Conservation (phyloP, 2,888 invertebrate genomes). For the Matsumyia berberina region DNA sequence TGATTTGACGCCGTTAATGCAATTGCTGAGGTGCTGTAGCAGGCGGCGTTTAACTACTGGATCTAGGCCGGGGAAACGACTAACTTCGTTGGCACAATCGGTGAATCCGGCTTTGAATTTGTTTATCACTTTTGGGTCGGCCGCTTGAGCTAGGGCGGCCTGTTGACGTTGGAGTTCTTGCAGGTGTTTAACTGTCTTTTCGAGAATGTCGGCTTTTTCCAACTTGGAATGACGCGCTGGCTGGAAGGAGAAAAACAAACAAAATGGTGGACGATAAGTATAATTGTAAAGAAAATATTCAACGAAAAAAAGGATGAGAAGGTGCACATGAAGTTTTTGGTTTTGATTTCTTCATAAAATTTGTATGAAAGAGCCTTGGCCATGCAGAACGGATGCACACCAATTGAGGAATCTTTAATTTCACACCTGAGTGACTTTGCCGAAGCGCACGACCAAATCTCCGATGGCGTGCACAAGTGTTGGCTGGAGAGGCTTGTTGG, state of each 20-base stretch:
- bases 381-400: no score
- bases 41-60: slow-evolving; percentile 89
- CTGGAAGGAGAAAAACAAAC: slow-evolving; percentile 85
- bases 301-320: no score
- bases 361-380: no score
- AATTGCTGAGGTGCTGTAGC: slow-evolving; percentile 90
- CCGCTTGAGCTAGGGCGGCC: slow-evolving; percentile 91
- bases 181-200: slow-evolving; percentile 96
- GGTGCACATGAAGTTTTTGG: no score
- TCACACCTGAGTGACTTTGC: no score
- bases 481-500: no score
- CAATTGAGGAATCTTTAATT: no score
- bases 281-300: no score
- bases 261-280: slow-evolving; percentile 14
- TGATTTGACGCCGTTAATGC: slow-evolving; percentile 85
- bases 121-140: slow-evolving; percentile 93
- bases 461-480: no score
- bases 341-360: no score
- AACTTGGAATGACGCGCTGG: slow-evolving; percentile 96
- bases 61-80: slow-evolving; percentile 90
- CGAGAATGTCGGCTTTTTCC: slow-evolving; percentile 97
- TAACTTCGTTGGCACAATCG: slow-evolving; percentile 94
- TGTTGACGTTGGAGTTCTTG: slow-evolving; percentile 95
- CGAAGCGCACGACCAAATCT: no score
- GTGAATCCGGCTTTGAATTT: slow-evolving; percentile 95